Conservation (phyloP, 1,140 invertebrate species). For the Aphaenogaster rudis region DNA sequence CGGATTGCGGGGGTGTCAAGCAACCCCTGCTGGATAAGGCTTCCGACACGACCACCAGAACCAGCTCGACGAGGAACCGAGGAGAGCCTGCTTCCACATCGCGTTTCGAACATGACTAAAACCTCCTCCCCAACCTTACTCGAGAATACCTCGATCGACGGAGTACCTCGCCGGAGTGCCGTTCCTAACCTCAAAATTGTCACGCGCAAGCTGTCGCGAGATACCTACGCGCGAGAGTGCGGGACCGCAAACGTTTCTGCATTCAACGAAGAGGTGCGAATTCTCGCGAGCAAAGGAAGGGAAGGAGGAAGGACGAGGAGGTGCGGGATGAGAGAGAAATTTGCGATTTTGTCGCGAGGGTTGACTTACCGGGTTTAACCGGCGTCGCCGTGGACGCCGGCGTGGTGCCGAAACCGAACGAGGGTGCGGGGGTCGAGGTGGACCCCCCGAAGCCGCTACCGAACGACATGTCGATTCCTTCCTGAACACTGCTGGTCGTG, state of each 20-base stretch:
- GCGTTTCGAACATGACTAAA: background rate
- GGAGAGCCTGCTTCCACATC: background rate
- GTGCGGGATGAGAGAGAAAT: background rate
- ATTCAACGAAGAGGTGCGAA: background rate
- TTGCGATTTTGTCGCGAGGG: conserved; percentile 66
- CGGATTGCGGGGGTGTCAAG: conserved; percentile 77
- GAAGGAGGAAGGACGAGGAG: background rate
- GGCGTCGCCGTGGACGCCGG: conserved; percentile 80
- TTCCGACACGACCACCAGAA: conserved; percentile 63
- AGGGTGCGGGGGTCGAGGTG: conserved; percentile 77
- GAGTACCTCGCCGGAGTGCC: background rate
- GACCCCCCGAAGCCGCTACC: conserved; percentile 81
- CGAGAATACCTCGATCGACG: too few relatives aligned
- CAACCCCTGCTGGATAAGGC: conserved; percentile 79
- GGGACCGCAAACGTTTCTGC: background rate
- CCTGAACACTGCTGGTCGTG: background rate
- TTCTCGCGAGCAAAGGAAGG: background rate
- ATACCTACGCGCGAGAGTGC: background rate
- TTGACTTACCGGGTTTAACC: conserved; percentile 81
- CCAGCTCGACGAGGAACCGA: conserved; percentile 43
- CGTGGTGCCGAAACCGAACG: conserved; percentile 81
- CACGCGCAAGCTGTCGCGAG: background rate
- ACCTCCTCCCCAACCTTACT: too few relatives aligned
- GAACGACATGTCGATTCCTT: conserved; percentile 82
- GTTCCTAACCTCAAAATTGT: conserved; percentile 40